Base-by-base conservation (phyloP, 35 echinoderm and acorn worm genomes). In the Holothuria glaberrima region DNA sequence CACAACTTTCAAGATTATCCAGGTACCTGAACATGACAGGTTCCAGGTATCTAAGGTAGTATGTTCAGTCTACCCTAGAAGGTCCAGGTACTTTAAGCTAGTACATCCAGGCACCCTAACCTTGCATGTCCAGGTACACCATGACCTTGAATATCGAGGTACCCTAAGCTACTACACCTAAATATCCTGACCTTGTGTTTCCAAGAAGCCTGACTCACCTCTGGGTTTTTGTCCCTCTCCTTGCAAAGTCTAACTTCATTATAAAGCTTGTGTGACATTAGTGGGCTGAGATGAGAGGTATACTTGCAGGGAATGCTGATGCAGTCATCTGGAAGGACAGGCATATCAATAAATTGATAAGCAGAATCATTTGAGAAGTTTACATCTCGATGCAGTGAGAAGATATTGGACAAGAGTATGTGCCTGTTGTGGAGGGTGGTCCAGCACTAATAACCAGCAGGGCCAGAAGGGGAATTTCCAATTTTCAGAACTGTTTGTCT, bases 241-340 rank as follows among this genome's bases (percentile, higher is more conserved):
- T 99, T 99, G 71, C 97, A 99, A n/a, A 99, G 75, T 36, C 91
- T 91, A 63, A 99, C 97, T 86, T 99, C 97, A 93, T 99, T 99
- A 94, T 95, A 99, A 24, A 99, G 78, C 67, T 99, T 99, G 67
- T 99, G 97, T 21, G 97, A 99, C 91, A 94, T 95, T 21, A 99
- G 73, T n/a, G 97, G 97, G 79, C 93, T 95, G 20, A 99, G 91
- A 77, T 99, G 91, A 0, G 97, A 99, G 29, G 97, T 99, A 80
- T 99, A 99, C 65, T 86, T 75, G 73, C 89, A 75, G 68, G 97
- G 97, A 84, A 99, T 99, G 67, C 97, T 99, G 41, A 99, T 93
- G 68, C 91, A 92, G 78, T 95, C 89, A 88, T 99, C 97, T 99
- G 71, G 33, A 34, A 91, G 25, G 68, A 91, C 5, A 77, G 76